Percentiles rank a stretch among this genome's conserved stretches.
These are phyloP conservation scores for Gasteruption jaculator DNA, from an alignment of 2,888 invertebrate genomes.

Conservation along the genomic window DNA sequence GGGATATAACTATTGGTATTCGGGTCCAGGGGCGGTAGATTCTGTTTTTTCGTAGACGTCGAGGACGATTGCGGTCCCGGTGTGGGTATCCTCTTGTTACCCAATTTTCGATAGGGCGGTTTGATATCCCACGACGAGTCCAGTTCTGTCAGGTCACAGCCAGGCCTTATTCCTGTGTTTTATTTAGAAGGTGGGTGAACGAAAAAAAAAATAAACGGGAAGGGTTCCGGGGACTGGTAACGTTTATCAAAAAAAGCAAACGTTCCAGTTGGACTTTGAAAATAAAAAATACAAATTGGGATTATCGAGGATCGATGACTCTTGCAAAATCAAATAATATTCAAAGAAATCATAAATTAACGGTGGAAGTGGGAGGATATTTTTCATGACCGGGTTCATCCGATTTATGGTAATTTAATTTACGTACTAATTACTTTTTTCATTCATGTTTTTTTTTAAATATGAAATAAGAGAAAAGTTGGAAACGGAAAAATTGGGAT, in stretches of 20 bases:
- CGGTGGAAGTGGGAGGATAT: too few relatives aligned
- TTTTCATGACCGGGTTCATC: too few relatives aligned
- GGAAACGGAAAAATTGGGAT: too few relatives aligned
- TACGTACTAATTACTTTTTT: too few relatives aligned
- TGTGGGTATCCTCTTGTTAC: conserved; percentile 43
- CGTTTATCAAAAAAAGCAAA: conserved; percentile 13
- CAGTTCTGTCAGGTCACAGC: conserved; percentile 78
- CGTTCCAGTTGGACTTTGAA: conserved; percentile 21
- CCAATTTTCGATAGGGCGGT: conserved; percentile 45
- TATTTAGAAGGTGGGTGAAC: conserved; percentile 46
- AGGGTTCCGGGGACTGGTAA: conserved; percentile 24
- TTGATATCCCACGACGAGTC: conserved; percentile 62
- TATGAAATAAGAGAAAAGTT: too few relatives aligned
- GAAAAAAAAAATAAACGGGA: conserved; percentile 42
- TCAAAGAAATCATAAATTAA: too few relatives aligned
- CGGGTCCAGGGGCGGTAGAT: conserved; percentile 52
- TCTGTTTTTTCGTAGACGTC: conserved; percentile 38
- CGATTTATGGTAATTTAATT: too few relatives aligned
- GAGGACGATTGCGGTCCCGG: conserved; percentile 36
- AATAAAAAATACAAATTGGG: conserved; percentile 24
- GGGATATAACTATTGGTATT: conserved; percentile 59
- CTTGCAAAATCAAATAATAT: conserved; percentile 16
- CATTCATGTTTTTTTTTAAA: too few relatives aligned
- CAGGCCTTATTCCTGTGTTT: conserved; percentile 67
- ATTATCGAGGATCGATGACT: conserved; percentile 14